These are phyloP conservation scores for Drosophila melanocephala DNA, from an alignment of 2,888 invertebrate genomes.

Conservation along the genomic window DNA sequence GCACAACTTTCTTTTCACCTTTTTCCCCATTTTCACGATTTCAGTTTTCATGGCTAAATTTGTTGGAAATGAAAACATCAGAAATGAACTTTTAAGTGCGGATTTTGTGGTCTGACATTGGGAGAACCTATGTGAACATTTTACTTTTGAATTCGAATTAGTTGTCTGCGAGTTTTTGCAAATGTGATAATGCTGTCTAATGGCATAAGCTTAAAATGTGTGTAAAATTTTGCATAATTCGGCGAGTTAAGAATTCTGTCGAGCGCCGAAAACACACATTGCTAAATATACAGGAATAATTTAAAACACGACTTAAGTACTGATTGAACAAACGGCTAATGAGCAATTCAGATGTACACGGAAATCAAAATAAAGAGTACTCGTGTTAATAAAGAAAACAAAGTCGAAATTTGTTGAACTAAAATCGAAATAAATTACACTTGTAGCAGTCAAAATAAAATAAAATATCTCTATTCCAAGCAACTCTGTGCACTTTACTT, in stretches of 20 bases:
- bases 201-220: slow-evolving; percentile 26
- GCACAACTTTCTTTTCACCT: slow-evolving; percentile 28
- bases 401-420: not conserved
- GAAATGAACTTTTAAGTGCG: slow-evolving; percentile 70
- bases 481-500: not conserved
- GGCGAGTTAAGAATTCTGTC: slow-evolving; percentile 10
- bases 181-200: slow-evolving; percentile 37
- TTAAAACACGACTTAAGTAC: not conserved
- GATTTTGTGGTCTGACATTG: slow-evolving; percentile 66
- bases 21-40: not conserved
- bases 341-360: not conserved
- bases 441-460: not conserved
- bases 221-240: slow-evolving; percentile 36
- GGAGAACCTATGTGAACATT: slow-evolving; percentile 20
- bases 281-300: not conserved
- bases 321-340: not conserved
- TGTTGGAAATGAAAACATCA: slow-evolving; percentile 70
- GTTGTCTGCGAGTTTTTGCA: slow-evolving; percentile 40
- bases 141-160: slow-evolving; percentile 34
- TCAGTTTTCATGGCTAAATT: slow-evolving; percentile 46
- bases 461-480: not conserved
- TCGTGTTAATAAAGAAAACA: not conserved
- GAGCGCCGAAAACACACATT: slow-evolving; percentile 5
- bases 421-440: not conserved
- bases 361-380: not conserved